These are phyloP conservation scores for Falco cherrug DNA, from an alignment of 2,797 vertebrate species.

Conservation along the genomic window DNA sequence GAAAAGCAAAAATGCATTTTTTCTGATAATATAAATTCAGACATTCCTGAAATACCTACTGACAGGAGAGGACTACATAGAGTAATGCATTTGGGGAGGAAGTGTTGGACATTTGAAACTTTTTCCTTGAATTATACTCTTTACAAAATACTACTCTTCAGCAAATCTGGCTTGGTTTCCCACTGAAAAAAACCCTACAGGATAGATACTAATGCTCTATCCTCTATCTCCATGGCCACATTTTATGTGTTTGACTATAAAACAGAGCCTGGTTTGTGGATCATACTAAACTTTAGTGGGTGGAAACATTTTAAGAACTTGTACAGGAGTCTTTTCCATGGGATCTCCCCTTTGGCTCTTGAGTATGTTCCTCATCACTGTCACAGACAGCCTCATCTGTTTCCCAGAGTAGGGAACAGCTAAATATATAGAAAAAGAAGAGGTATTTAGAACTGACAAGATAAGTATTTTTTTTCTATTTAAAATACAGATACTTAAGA, in stretches of 20 bases:
- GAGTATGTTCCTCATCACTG: not conserved
- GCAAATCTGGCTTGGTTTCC: not conserved
- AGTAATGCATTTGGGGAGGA: not conserved
- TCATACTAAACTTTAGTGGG: not conserved
- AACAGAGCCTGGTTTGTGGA: not conserved
- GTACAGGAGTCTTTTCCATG: not conserved
- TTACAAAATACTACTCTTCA: not conserved
- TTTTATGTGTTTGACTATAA: not conserved
- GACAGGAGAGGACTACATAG: not conserved
- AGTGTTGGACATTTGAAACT: not conserved
- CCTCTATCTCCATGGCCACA: fast-evolving
- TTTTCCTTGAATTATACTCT: not conserved
- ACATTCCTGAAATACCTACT: not conserved
- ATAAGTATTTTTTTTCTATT: not conserved
- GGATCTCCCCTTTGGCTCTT: not conserved
- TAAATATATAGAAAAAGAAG: not conserved
- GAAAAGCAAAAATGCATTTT: not conserved
- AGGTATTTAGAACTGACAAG: not conserved
- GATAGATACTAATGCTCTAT: not conserved
- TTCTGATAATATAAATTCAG: not conserved
- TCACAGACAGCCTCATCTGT: not conserved
- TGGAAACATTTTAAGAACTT: not conserved
- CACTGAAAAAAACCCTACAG: not conserved
- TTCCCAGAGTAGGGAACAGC: not conserved
- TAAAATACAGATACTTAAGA: not conserved